Evolutionary conservation across 2,113 vertebrate species (phyloP).

Genomic region (Ptychochromis oligacanthus): DNA sequence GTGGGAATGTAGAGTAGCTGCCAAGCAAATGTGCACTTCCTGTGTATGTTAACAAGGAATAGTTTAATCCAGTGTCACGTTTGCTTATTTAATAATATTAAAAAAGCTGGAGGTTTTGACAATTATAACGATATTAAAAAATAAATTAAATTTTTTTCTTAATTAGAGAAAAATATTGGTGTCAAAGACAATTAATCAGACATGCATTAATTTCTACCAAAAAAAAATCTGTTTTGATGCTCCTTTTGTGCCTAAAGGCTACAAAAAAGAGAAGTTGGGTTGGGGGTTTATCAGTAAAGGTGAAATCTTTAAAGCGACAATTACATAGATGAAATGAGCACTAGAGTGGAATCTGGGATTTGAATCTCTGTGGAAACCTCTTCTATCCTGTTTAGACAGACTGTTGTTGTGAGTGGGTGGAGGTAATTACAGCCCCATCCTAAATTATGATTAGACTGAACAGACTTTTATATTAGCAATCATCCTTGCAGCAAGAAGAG

Average conservation of each 20-base stretch:
- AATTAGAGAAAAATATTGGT: neutral
- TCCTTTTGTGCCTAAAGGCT: neutral
- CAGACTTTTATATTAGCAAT: slow-evolving; percentile 79
- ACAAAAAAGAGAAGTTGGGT: neutral
- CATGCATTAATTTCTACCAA: no score
- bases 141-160: neutral
- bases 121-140: neutral
- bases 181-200: neutral
- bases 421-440: slow-evolving; percentile 72
- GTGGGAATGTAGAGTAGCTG: slow-evolving; percentile 28
- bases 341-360: slow-evolving; percentile 43
- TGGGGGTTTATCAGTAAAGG: neutral
- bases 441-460: slow-evolving; percentile 79
- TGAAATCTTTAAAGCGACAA: slow-evolving; percentile 12
- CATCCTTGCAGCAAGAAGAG: slow-evolving; percentile 73
- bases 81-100: neutral
- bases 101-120: neutral
- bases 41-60: slow-evolving; percentile 37
- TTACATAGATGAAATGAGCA: slow-evolving; percentile 36
- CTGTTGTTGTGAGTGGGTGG: slow-evolving; percentile 60
- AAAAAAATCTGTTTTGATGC: no score
- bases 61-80: slow-evolving; percentile 9
- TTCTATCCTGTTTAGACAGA: slow-evolving; percentile 67
- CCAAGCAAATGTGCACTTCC: slow-evolving; percentile 35
- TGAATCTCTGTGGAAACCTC: slow-evolving; percentile 23